Conservation (phyloP, 1,140 invertebrate genomes). For the Oscheius sp. region DNA sequence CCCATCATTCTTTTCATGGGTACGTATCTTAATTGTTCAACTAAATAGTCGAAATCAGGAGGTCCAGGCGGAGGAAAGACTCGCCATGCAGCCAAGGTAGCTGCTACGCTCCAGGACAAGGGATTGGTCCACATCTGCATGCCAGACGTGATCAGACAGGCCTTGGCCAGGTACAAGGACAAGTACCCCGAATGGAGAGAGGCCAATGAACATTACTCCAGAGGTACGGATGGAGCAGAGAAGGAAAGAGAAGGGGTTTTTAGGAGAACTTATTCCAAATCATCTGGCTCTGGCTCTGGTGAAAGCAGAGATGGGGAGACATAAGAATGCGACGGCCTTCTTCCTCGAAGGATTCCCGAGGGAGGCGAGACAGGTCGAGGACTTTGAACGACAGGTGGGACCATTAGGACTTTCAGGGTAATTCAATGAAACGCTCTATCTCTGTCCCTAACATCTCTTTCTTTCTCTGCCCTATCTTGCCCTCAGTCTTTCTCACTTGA, state of each 20-base stretch:
- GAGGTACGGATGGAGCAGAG: slow-evolving; percentile 36
- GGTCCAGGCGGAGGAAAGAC: slow-evolving; percentile 60
- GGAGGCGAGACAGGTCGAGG: slow-evolving; percentile 60
- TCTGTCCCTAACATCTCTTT: no score
- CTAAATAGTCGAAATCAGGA: slow-evolving; percentile 33
- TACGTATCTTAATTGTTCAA: slow-evolving; percentile 13
- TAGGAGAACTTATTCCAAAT: slow-evolving; percentile 59
- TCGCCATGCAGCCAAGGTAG: slow-evolving; percentile 51
- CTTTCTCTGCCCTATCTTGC: no score
- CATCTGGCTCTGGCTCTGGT: slow-evolving; percentile 54
- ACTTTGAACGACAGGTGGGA: slow-evolving; percentile 56
- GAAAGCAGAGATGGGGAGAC: slow-evolving; percentile 60
- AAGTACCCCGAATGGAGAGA: slow-evolving; percentile 56
- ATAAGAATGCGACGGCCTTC: slow-evolving; percentile 53
- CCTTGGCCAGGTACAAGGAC: slow-evolving; percentile 58
- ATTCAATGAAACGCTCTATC: neutral
- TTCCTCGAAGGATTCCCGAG: slow-evolving; percentile 53
- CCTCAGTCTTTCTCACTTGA: no score
- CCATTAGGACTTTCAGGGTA: neutral
- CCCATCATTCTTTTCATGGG: slow-evolving; percentile 60
- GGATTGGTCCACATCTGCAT: slow-evolving; percentile 60
- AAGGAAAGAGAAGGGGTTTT: slow-evolving; percentile 5
- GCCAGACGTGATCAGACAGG: slow-evolving; percentile 52
- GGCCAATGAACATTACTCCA: slow-evolving; percentile 51
- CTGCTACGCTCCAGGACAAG: slow-evolving; percentile 45